These are phyloP conservation scores for Speoplatyrhinus poulsoni DNA, from an alignment of 2,113 vertebrate species.

Conservation along the genomic window DNA sequence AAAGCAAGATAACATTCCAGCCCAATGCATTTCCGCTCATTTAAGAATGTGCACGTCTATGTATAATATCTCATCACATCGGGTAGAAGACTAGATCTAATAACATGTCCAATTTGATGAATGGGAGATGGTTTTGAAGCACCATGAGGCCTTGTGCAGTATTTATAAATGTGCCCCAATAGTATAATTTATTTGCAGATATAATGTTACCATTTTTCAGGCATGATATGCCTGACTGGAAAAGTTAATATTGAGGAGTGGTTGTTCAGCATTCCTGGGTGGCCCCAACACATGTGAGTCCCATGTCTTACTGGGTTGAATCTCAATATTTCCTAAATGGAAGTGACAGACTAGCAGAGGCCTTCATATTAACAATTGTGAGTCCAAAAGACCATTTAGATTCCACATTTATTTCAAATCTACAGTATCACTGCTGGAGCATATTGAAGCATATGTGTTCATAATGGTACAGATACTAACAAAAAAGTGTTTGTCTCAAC, in stretches of 20 bases:
- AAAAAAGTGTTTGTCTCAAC: slow-evolving; percentile 9
- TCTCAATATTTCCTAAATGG: slow-evolving; percentile 39
- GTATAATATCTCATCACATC: slow-evolving; percentile 33
- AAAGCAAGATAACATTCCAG: slow-evolving; percentile 54
- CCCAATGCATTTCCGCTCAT: slow-evolving; percentile 37
- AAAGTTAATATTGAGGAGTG: slow-evolving; percentile 71
- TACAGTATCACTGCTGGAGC: slow-evolving; percentile 4
- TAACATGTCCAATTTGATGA: slow-evolving; percentile 48
- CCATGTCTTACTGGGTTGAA: slow-evolving; percentile 26
- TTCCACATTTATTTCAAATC: slow-evolving; percentile 38
- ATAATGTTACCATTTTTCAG: slow-evolving; percentile 67
- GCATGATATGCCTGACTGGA: slow-evolving; percentile 67
- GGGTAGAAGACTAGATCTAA: slow-evolving; percentile 28
- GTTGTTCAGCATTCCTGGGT: slow-evolving; percentile 69
- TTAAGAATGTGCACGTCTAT: slow-evolving; percentile 14
- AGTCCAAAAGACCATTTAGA: slow-evolving; percentile 38
- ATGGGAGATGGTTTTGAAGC: slow-evolving; percentile 29
- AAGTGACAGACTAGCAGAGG: slow-evolving; percentile 38
- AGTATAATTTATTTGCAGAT: slow-evolving; percentile 69
- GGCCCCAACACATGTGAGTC: slow-evolving; percentile 58
- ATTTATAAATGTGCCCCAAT: slow-evolving; percentile 60
- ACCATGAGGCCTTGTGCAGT: slow-evolving; percentile 33
- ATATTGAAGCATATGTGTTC: slow-evolving; percentile 3
- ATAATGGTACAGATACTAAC: slow-evolving; percentile 15
- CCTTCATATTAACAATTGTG: slow-evolving; percentile 18